Conservation (phyloP, 2,113 vertebrate species). For the Psephotus haematonotus region DNA sequence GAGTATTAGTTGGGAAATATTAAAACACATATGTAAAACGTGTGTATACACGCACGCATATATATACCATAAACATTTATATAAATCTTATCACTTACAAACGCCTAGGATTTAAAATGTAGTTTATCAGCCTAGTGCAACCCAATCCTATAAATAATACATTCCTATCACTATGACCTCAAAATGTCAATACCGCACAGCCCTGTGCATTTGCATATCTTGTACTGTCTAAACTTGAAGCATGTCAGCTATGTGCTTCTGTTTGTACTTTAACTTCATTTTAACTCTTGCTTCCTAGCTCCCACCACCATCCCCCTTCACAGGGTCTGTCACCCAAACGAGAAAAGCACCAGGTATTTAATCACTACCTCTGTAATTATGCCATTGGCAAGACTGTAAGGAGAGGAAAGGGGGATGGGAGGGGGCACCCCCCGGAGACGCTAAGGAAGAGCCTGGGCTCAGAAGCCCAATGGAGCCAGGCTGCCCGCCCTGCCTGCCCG, state of each 20-base stretch:
- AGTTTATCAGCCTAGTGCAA: constrained; percentile 63
- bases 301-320: background rate
- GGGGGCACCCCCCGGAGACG: background rate
- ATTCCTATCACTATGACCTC: constrained; percentile 75
- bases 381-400: background rate
- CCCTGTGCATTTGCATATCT: constrained; percentile 56
- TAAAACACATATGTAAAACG: background rate
- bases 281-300: constrained; percentile 43
- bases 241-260: constrained; percentile 67
- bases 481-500: background rate
- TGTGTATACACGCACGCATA: too few species aligned
- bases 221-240: constrained; percentile 71
- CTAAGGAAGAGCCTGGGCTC: background rate
- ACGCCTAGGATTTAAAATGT: constrained; percentile 28
- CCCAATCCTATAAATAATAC: constrained; percentile 73
- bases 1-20: background rate
- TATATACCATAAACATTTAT: background rate
- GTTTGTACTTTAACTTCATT: constrained; percentile 68
- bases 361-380: background rate
- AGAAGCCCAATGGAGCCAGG: background rate
- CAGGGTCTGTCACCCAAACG: background rate
- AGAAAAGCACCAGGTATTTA: background rate
- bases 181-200: constrained; percentile 71
- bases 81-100: constrained; percentile 9
- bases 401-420: background rate